These are phyloP conservation scores for Murina feae DNA, from an alignment of 2,113 vertebrate genomes.

Conservation along the genomic window DNA sequence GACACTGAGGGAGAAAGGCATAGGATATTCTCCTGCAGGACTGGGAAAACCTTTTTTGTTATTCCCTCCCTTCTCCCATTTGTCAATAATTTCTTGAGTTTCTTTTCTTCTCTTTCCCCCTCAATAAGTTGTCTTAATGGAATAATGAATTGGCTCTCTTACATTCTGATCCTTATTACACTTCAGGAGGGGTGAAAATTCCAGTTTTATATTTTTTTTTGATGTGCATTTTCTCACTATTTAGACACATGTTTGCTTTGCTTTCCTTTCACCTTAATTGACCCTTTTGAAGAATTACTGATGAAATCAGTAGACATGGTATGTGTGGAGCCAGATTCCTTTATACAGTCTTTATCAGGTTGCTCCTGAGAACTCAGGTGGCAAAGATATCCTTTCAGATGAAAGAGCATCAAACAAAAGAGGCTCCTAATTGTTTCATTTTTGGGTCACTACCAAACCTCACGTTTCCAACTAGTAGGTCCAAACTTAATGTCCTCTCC, in stretches of 20 bases:
- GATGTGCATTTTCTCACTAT: neutral
- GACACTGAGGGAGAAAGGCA: neutral
- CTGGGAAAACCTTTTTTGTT: neutral
- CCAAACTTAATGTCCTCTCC: neutral
- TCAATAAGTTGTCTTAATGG: constrained; percentile 9
- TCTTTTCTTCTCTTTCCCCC: neutral
- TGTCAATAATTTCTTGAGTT: neutral
- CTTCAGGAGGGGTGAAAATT: neutral
- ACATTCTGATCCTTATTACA: constrained; percentile 1
- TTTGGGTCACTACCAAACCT: neutral
- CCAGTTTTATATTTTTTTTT: neutral
- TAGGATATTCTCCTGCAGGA: neutral
- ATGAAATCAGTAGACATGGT: constrained; percentile 17
- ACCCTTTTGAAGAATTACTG: neutral
- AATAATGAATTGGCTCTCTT: neutral
- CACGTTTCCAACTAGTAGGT: neutral
- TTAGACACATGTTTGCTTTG: neutral
- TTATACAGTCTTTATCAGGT: constrained; percentile 31
- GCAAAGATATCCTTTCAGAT: constrained; percentile 17
- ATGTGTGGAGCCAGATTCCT: constrained; percentile 40
- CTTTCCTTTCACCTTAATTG: neutral
- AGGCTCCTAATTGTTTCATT: neutral
- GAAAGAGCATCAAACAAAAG: neutral
- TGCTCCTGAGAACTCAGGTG: neutral
- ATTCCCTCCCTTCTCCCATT: neutral